Percentiles rank a stretch among this genome's conserved stretches.
These are phyloP conservation scores for Diachrysia chrysitis DNA, from an alignment of 2,888 invertebrate genomes.

Conservation along the genomic window DNA sequence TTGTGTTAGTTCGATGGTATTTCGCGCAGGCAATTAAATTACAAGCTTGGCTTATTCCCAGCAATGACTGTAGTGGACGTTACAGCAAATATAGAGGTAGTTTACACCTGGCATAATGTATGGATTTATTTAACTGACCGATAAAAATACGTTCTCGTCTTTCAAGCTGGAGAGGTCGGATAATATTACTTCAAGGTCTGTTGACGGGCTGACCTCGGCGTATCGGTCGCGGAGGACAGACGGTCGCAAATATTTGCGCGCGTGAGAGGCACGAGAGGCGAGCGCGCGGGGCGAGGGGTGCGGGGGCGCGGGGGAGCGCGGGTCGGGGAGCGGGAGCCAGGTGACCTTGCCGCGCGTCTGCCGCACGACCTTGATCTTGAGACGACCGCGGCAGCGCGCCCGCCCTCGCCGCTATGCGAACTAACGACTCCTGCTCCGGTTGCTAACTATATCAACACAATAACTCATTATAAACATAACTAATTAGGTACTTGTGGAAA, in stretches of 20 bases:
- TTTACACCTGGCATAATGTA: slow-evolving; percentile 40
- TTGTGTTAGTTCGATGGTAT: not conserved
- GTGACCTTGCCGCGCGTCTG: slow-evolving; percentile 87
- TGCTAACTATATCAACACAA: slow-evolving; percentile 62
- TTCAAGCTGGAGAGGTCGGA: slow-evolving; percentile 83
- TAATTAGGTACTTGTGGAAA: slow-evolving; percentile 42
- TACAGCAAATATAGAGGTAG: slow-evolving; percentile 23
- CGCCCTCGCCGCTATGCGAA: slow-evolving; percentile 67
- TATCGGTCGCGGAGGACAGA: slow-evolving; percentile 89
- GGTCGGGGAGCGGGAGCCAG: slow-evolving; percentile 65
- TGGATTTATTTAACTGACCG: slow-evolving; percentile 67
- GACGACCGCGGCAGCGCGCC: slow-evolving; percentile 83
- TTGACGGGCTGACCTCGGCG: slow-evolving; percentile 87
- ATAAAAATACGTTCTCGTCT: slow-evolving; percentile 78
- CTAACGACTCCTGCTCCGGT: slow-evolving; percentile 74
- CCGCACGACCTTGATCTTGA: slow-evolving; percentile 88
- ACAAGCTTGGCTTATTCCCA: slow-evolving; percentile 3
- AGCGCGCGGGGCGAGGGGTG: slow-evolving; percentile 61
- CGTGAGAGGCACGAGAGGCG: slow-evolving; percentile 72
- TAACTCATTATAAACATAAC: slow-evolving; percentile 43
- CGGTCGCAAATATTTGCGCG: slow-evolving; percentile 88
- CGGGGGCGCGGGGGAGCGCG: slow-evolving; percentile 52
- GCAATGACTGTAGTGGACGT: not conserved
- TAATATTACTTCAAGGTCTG: slow-evolving; percentile 87
- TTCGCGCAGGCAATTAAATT: not conserved